Conservation (phyloP, 2,888 invertebrate genomes). For the Hylaea fasciaria region DNA sequence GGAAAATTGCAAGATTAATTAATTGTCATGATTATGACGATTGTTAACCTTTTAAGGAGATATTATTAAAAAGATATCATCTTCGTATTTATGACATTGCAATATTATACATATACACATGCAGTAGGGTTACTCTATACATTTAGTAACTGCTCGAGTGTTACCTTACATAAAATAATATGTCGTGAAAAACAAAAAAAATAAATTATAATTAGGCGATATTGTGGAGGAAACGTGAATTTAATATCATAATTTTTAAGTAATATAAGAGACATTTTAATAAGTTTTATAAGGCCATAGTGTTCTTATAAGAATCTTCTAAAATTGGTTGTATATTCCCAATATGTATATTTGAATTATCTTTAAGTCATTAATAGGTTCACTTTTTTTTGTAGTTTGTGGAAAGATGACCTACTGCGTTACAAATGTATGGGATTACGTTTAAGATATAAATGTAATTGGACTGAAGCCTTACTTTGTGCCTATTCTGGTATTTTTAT, state of each 20-base stretch:
- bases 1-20: conserved; percentile 19
- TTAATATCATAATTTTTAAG: no score
- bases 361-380: no score
- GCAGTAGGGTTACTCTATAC: conserved; percentile 12
- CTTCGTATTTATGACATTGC: conserved; percentile 25
- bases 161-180: no score
- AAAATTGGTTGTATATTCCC: no score
- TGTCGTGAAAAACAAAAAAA: no score
- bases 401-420: conserved; percentile 11
- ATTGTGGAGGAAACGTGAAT: no score
- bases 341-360: no score
- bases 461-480: conserved; percentile 29
- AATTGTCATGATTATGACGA: conserved; percentile 30
- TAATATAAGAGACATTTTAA: no score
- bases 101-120: neutral
- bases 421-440: conserved; percentile 8
- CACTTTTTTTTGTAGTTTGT: no score
- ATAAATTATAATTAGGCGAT: no score
- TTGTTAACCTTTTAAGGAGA: conserved; percentile 28
- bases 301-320: no score
- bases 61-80: conserved; percentile 26
- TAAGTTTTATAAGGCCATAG: no score
- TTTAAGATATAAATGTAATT: conserved; percentile 24
- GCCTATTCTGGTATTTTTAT: conserved; percentile 37
- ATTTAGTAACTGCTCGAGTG: neutral